Evolutionary conservation across 2,797 vertebrate genomes (phyloP).

Genomic region (Pogoniulus pusillus): DNA sequence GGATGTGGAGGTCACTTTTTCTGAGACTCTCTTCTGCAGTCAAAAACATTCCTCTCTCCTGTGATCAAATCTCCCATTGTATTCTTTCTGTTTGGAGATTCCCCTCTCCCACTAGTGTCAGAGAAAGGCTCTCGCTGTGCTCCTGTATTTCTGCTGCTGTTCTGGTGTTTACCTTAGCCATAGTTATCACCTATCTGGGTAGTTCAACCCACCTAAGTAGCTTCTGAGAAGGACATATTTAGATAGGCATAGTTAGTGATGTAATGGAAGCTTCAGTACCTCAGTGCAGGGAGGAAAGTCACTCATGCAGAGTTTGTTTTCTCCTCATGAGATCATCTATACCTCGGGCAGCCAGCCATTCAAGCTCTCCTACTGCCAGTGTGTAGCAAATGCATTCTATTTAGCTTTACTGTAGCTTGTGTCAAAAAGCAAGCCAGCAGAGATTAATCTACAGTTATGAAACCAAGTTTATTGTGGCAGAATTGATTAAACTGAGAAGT

Average conservation of each 20-base stretch:
- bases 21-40: background rate
- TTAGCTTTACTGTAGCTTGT: background rate
- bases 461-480: background rate
- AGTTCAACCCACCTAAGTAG: background rate
- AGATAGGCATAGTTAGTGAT: background rate
- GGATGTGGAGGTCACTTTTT: background rate
- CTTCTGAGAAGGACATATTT: background rate
- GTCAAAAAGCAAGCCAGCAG: background rate
- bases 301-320: background rate
- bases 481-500: background rate
- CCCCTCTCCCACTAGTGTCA: accelerated
- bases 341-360: background rate
- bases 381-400: background rate
- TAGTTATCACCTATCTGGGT: background rate
- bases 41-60: accelerated
- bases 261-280: background rate
- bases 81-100: background rate
- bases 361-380: background rate
- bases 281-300: background rate
- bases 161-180: background rate
- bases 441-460: background rate
- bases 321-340: background rate
- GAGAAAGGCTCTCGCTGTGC: background rate
- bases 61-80: background rate
- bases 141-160: background rate